Conservation (phyloP, 2,888 invertebrate genomes). For the Chloromyia formosa region DNA sequence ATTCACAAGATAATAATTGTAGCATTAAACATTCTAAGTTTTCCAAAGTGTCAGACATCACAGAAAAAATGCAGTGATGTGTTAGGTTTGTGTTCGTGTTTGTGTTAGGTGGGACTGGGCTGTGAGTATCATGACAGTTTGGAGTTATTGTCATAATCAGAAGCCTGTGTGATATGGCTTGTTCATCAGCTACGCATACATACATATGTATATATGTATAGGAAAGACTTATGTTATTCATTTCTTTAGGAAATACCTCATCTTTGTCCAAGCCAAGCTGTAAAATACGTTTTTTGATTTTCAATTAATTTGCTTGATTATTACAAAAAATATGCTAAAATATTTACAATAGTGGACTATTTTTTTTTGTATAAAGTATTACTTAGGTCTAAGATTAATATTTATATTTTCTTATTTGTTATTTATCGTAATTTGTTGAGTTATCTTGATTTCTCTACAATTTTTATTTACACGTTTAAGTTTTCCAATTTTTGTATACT, state of each 20-base stretch:
- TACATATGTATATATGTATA: slow-evolving; percentile 24
- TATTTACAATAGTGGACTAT: slow-evolving; percentile 10
- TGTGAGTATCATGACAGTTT: background rate
- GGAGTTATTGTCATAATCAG: background rate
- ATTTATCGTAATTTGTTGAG: slow-evolving; percentile 1
- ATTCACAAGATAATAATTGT: no score
- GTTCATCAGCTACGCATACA: slow-evolving; percentile 13
- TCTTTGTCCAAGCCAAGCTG: slow-evolving; percentile 94
- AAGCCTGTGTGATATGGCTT: background rate
- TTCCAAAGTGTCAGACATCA: no score
- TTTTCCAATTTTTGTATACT: no score
- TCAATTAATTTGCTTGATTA: slow-evolving; percentile 27
- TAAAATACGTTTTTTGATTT: slow-evolving; percentile 65
- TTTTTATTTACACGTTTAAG: no score
- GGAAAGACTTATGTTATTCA: slow-evolving; percentile 17
- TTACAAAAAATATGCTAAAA: slow-evolving; percentile 15
- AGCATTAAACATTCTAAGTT: no score
- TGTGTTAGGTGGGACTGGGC: no score
- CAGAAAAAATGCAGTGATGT: no score
- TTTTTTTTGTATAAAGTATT: background rate
- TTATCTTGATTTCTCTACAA: background rate
- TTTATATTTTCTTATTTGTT: background rate
- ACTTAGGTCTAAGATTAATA: background rate
- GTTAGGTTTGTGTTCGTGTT: no score
- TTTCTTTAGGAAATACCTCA: slow-evolving; percentile 73